Conservation (phyloP, 2,888 invertebrate genomes). For the Tyria jacobaeae region DNA sequence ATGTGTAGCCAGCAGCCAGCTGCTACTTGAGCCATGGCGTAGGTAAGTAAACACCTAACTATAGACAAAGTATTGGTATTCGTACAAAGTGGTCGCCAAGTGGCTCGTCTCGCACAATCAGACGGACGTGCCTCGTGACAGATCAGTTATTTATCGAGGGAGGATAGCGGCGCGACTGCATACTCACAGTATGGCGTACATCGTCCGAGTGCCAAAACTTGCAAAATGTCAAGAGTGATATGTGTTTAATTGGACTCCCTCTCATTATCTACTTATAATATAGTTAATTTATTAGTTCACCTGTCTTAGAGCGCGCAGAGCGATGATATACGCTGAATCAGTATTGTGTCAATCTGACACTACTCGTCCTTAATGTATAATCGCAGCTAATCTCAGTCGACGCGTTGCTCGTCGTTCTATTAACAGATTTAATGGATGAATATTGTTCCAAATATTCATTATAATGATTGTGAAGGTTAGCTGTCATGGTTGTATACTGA, state of each 20-base stretch:
- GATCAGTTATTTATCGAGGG: slow-evolving; percentile 16
- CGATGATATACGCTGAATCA: background rate
- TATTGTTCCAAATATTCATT: background rate
- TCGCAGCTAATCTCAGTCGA: background rate
- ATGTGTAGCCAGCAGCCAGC: too few species aligned
- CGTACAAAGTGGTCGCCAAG: slow-evolving; percentile 6
- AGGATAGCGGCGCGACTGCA: slow-evolving; percentile 1
- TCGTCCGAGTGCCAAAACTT: slow-evolving; percentile 23
- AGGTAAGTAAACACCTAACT: background rate
- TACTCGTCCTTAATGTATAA: background rate
- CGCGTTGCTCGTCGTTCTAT: background rate
- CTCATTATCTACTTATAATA: slow-evolving; percentile 2
- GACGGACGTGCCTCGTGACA: slow-evolving; percentile 8
- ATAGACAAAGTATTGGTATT: slow-evolving; percentile 1
- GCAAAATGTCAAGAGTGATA: slow-evolving; percentile 24
- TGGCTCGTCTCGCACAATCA: slow-evolving; percentile 18
- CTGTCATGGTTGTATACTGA: background rate
- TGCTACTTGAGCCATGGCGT: background rate
- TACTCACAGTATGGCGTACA: slow-evolving; percentile 3
- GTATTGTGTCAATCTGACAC: background rate
- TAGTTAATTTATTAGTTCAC: slow-evolving; percentile 12
- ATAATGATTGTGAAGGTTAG: background rate
- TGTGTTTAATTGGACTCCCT: slow-evolving; percentile 25
- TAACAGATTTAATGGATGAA: background rate
- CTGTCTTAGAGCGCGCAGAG: background rate